Evolutionary conservation across 1,140 invertebrate species (phyloP).

Genomic region (Drosophila ananassae): DNA sequence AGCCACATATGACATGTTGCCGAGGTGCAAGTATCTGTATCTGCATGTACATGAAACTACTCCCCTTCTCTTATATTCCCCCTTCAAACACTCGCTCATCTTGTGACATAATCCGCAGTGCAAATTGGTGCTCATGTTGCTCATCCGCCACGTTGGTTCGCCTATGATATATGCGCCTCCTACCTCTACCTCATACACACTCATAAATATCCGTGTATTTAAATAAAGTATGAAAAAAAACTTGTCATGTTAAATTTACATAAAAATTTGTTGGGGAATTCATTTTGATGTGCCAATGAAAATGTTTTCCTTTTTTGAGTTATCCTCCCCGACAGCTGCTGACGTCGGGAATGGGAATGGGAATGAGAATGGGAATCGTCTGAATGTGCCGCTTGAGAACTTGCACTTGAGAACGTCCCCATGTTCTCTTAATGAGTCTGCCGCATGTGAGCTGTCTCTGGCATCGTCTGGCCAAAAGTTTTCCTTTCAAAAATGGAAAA

Average conservation of each 20-base stretch:
- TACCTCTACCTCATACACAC: slow-evolving; percentile 4
- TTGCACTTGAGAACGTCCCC: slow-evolving; percentile 33
- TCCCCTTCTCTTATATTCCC: background rate
- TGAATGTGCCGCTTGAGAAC: no score
- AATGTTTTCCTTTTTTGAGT: slow-evolving; percentile 31
- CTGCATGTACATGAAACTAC: background rate
- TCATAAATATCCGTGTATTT: slow-evolving; percentile 12
- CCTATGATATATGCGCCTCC: slow-evolving; percentile 38
- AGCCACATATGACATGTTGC: slow-evolving; percentile 71
- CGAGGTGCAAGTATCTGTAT: slow-evolving; percentile 27
- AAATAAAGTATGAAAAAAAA: slow-evolving; percentile 37
- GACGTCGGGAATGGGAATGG: slow-evolving; percentile 4
- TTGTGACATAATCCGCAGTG: slow-evolving; percentile 71
- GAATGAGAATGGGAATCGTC: slow-evolving; percentile 16
- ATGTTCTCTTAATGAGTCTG: slow-evolving; percentile 38
- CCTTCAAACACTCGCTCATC: slow-evolving; percentile 9
- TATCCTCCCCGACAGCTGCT: slow-evolving; percentile 21
- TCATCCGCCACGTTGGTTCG: slow-evolving; percentile 61
- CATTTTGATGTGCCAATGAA: slow-evolving; percentile 69
- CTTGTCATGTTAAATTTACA: slow-evolving; percentile 75
- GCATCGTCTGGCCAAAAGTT: slow-evolving; percentile 15
- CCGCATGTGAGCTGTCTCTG: slow-evolving; percentile 7
- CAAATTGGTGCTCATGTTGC: slow-evolving; percentile 75
- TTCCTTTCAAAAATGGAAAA: background rate
- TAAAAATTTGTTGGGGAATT: slow-evolving; percentile 62